Percentiles rank a stretch among this genome's conserved stretches.
Conservation (phyloP, 1,140 invertebrate genomes). For the Aphelinus atriplicis region DNA sequence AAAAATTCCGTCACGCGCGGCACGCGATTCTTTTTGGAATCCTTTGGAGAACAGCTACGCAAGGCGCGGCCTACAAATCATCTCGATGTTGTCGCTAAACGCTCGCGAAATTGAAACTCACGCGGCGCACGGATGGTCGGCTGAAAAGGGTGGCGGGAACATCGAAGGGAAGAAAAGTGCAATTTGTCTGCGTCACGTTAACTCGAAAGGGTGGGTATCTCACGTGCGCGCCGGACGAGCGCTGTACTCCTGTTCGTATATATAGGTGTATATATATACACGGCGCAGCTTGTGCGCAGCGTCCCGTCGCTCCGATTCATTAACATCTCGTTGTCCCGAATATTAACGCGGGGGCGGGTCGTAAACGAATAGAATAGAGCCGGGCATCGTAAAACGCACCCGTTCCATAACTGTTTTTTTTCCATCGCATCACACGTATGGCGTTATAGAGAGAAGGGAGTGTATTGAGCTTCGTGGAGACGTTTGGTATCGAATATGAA, state of each 20-base stretch:
- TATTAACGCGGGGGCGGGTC: slow-evolving; percentile 21
- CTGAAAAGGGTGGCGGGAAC: slow-evolving; percentile 6
- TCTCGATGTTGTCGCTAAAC: no score
- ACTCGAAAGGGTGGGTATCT: slow-evolving; percentile 4
- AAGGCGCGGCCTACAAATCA: no score
- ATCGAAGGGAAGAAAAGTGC: slow-evolving; percentile 42
- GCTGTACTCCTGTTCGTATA: no score
- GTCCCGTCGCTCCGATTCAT: slow-evolving; percentile 46
- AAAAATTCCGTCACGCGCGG: no score
- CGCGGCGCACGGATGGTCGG: background rate
- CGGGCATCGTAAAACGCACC: slow-evolving; percentile 50
- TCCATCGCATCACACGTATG: no score
- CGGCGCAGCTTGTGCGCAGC: background rate
- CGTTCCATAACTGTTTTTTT: slow-evolving; percentile 28
- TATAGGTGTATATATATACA: no score
- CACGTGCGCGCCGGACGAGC: no score
- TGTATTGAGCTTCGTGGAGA: no score
- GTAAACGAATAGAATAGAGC: slow-evolving; percentile 20
- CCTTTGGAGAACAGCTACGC: no score
- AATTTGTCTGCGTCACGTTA: slow-evolving; percentile 58
- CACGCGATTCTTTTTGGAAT: no score
- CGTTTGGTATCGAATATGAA: no score
- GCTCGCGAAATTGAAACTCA: background rate
- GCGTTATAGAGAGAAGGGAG: no score
- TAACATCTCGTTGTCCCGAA: slow-evolving; percentile 42